These are phyloP conservation scores for Cheirogaleus major DNA, from an alignment of 2,797 vertebrate genomes.

Conservation along the genomic window DNA sequence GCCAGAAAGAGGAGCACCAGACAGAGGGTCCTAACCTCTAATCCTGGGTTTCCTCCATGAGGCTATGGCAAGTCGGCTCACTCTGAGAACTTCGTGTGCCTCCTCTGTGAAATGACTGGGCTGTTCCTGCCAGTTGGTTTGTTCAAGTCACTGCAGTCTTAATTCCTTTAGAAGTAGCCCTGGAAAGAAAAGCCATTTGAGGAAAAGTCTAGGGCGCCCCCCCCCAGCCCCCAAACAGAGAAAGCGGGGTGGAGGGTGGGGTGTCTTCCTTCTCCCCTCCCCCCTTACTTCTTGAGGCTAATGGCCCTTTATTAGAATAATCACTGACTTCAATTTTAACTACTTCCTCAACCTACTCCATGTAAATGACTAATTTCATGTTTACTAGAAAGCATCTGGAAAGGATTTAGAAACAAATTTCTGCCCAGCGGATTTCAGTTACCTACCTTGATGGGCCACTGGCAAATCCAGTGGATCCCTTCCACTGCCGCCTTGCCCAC, in stretches of 20 bases:
- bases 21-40: neutral
- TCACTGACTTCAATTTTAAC: slow-evolving; percentile 66
- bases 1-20: neutral
- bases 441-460: neutral
- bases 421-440: slow-evolving; percentile 54
- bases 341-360: slow-evolving; percentile 69
- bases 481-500: neutral
- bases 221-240: neutral
- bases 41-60: neutral
- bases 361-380: slow-evolving; percentile 76
- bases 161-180: neutral
- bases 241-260: neutral
- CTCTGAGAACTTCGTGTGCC: neutral
- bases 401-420: slow-evolving; percentile 76
- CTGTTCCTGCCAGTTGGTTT: neutral
- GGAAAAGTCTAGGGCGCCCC: neutral
- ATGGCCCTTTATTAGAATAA: slow-evolving; percentile 65
- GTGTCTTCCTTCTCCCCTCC: neutral
- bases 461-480: slow-evolving; percentile 25
- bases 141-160: neutral
- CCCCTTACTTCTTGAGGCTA: slow-evolving; percentile 36
- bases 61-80: neutral
- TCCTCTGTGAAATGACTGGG: neutral
- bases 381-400: slow-evolving; percentile 77
- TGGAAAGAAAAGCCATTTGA: neutral